A percentile compares a stretch with the other conserved stretches of the same genome.
Conservation (phyloP, 2,888 invertebrate species). For the Choreutis nemorana region DNA sequence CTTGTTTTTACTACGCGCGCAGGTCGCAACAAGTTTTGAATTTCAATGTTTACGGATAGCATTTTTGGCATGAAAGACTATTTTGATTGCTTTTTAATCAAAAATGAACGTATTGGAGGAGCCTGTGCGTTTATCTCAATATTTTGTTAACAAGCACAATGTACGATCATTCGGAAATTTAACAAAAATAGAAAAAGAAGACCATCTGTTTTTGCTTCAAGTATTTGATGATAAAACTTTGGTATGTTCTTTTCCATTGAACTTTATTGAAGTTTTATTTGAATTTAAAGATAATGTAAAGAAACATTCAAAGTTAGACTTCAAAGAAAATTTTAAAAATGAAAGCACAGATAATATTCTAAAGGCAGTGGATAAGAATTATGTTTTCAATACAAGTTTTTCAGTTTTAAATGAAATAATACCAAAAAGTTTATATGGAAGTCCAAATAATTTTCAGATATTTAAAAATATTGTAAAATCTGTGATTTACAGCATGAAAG, state of each 20-base stretch:
- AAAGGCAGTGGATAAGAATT: constrained; percentile 25
- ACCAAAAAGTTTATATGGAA: constrained; percentile 34
- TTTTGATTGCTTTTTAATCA: no score
- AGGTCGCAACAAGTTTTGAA: no score
- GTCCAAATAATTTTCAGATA: constrained; percentile 32
- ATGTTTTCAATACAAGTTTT: constrained; percentile 26
- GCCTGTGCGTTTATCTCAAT: constrained; percentile 34
- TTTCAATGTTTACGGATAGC: no score
- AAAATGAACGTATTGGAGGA: no score
- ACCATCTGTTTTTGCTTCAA: constrained; percentile 16
- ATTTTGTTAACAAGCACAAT: constrained; percentile 50
- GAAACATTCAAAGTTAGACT: constrained; percentile 28
- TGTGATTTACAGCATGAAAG: constrained; percentile 42
- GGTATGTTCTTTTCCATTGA: constrained; percentile 20
- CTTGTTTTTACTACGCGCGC: no score
- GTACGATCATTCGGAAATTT: constrained; percentile 38
- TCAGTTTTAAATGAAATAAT: constrained; percentile 31
- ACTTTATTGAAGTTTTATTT: constrained; percentile 21
- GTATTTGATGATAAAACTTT: constrained; percentile 22
- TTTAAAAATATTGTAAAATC: constrained; percentile 28
- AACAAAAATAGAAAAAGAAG: no score
- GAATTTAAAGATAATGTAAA: constrained; percentile 27
- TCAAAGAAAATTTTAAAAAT: constrained; percentile 26
- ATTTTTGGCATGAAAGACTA: no score
- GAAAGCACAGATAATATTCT: constrained; percentile 15